Evolutionary conservation across 2,113 vertebrate species (phyloP), one percentile per base, ranked within the genome.

Genomic region (Lophura nycthemera): DNA sequence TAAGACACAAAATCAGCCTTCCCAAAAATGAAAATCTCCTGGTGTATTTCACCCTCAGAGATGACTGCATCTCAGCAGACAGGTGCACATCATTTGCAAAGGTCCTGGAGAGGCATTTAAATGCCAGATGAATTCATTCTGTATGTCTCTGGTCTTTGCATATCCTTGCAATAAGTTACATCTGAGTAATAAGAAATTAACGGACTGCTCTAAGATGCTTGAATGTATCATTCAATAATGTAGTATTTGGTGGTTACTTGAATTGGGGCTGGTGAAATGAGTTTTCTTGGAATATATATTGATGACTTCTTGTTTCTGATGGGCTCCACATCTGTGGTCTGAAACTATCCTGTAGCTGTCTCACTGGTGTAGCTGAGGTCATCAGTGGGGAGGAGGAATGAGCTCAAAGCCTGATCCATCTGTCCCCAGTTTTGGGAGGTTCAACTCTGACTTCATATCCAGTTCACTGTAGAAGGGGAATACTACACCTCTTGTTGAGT

Each of bases 151-250:
- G 36, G 38, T 5, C 54, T 88, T 90, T 24, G n/a, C 34, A 5
- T 48, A 73, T 16, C 24, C 66, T 90, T 63, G 60, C 6, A 6
- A 56, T 81, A 91, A 85, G 16, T 56, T 56, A 30, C 16, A 25
- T 29, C 22, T 4, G 8, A 91, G 30, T 61, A 19, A 85, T 64
- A 38, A 96, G 72, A 92, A 94, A 89, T 96, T 85, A 94, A 87
- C 88, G 69, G 92, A 60, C 60, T 83, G 47, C 69, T 78, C 20
- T 54, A 54, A 86, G 74, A 60, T 36, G 34, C 86, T 74, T 45
- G 56, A 83, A 38, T 34, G 72, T 34, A 65, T 38, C 40, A 4
- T 8, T 63, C 69, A 86, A n/a, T 84, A 89, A 86, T 12, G 56
- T 73, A 96, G 86, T 54, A 63, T n/a, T 14, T 27, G 13, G 45